A percentile compares a stretch with the other conserved stretches of the same genome.
phyloP scores from a whole-genome alignment of 2,113 vertebrate species.

The Geococcyx californianus region DNA sequence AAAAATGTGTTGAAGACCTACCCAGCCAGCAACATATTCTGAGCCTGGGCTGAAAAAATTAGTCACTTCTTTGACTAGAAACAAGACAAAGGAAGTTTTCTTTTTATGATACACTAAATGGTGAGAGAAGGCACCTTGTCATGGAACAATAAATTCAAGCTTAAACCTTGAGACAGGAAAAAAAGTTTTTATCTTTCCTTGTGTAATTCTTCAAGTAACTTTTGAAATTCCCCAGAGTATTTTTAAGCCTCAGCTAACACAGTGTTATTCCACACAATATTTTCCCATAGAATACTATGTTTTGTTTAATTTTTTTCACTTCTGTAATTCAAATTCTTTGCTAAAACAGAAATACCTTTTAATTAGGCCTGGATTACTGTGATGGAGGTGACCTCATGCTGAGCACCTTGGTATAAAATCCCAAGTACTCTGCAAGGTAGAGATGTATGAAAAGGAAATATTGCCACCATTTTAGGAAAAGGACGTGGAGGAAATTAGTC shows the following conservation, averaged over 20 bases:
- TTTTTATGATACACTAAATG: constrained; percentile 14
- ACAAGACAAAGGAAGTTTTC: constrained; percentile 14
- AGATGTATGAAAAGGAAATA: background rate
- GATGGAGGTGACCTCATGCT: background rate
- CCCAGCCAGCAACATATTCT: background rate
- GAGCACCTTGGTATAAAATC: background rate
- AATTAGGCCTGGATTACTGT: background rate
- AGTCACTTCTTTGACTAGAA: background rate
- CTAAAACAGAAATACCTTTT: background rate
- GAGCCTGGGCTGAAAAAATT: background rate
- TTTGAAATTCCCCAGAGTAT: constrained; percentile 4
- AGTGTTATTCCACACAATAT: background rate
- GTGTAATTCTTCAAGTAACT: constrained; percentile 7
- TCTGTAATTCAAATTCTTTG: background rate
- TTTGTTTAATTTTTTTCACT: background rate
- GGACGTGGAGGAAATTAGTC: background rate
- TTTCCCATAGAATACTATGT: background rate
- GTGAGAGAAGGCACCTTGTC: background rate
- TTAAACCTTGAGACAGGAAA: constrained; percentile 9
- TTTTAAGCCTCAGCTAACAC: constrained; percentile 7
- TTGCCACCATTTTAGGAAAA: background rate
- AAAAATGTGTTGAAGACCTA: background rate
- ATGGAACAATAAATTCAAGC: constrained; percentile 26
- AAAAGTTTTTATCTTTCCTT: constrained; percentile 9
- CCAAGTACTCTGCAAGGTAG: background rate